Evolutionary conservation across 2,888 invertebrate species (phyloP).

Genomic region (Drosophila histrio): DNA sequence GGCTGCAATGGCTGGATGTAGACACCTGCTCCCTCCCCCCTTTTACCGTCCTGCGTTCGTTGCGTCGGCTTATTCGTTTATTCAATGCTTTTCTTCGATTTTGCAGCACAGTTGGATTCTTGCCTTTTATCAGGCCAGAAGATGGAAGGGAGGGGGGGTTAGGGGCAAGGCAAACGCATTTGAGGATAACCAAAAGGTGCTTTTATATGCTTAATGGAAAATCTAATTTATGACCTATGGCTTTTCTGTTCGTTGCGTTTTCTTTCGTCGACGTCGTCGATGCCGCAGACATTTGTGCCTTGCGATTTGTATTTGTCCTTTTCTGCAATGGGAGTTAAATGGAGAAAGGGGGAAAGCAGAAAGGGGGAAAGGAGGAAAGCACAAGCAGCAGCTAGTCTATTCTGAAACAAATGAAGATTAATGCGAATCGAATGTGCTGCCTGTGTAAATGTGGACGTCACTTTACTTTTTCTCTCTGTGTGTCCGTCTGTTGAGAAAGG

Average conservation of each 20-base stretch:
- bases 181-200: conserved; percentile 81
- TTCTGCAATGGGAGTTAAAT: conserved; percentile 41
- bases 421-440: conserved; percentile 80
- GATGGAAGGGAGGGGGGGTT: too few species aligned
- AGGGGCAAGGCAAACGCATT: conserved; percentile 64
- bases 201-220: conserved; percentile 80
- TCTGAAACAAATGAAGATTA: conserved; percentile 79
- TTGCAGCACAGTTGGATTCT: conserved; percentile 76
- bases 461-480: conserved; percentile 8
- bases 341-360: background rate
- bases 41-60: conserved; percentile 5
- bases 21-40: conserved; percentile 15
- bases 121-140: conserved; percentile 66
- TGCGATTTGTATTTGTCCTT: conserved; percentile 79
- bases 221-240: conserved; percentile 80
- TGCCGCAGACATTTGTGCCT: conserved; percentile 79
- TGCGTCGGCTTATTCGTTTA: conserved; percentile 68
- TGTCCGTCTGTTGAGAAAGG: conserved; percentile 33
- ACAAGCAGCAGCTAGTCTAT: conserved; percentile 68
- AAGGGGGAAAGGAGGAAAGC: conserved; percentile 2
- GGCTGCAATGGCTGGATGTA: conserved; percentile 11
- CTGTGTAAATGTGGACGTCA: conserved; percentile 66
- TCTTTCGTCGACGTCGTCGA: conserved; percentile 63
- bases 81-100: conserved; percentile 81
- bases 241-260: conserved; percentile 80